Percentiles rank a stretch among this genome's conserved stretches.
These are phyloP conservation scores for Dichetophora obliterata DNA, from an alignment of 2,888 invertebrate genomes.

Conservation along the genomic window DNA sequence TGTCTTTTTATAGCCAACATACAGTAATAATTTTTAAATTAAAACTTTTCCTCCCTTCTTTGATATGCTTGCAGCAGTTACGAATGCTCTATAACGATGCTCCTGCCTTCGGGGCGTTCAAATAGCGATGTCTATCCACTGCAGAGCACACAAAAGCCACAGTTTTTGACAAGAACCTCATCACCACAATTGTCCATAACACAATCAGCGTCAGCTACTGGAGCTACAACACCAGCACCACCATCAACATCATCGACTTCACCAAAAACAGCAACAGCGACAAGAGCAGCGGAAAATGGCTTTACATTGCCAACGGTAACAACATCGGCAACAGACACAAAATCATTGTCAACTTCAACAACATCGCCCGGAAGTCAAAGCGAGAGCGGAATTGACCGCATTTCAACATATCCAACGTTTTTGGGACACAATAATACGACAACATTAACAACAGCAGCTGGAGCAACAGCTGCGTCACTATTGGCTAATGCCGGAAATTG, in stretches of 20 bases:
- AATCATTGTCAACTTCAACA: slow-evolving; percentile 39
- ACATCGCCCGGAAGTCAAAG: slow-evolving; percentile 56
- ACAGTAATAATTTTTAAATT: too few species aligned
- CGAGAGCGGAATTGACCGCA: slow-evolving; percentile 54
- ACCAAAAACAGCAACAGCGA: slow-evolving; percentile 27
- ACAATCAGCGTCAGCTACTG: slow-evolving; percentile 24
- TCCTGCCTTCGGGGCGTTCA: slow-evolving; percentile 69
- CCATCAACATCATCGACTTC: slow-evolving; percentile 20
- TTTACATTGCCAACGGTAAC: slow-evolving; percentile 37
- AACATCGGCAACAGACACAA: slow-evolving; percentile 36
- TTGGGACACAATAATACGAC: slow-evolving; percentile 41
- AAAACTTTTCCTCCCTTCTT: not conserved
- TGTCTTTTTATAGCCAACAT: too few species aligned
- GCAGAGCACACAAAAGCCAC: slow-evolving; percentile 54
- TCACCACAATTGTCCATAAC: slow-evolving; percentile 56
- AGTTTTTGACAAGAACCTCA: slow-evolving; percentile 60
- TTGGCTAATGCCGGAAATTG: slow-evolving; percentile 57
- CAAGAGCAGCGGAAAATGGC: slow-evolving; percentile 28
- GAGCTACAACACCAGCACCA: slow-evolving; percentile 25
- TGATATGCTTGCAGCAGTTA: slow-evolving; percentile 55
- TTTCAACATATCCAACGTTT: slow-evolving; percentile 21
- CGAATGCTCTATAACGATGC: slow-evolving; percentile 68
- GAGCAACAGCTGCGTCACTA: slow-evolving; percentile 49
- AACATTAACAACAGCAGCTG: slow-evolving; percentile 51
- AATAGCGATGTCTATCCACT: slow-evolving; percentile 66